Base-by-base conservation (phyloP, 30 jellyfish, hydroid and myxozoan genomes). In the Aurelia sp. region DNA sequence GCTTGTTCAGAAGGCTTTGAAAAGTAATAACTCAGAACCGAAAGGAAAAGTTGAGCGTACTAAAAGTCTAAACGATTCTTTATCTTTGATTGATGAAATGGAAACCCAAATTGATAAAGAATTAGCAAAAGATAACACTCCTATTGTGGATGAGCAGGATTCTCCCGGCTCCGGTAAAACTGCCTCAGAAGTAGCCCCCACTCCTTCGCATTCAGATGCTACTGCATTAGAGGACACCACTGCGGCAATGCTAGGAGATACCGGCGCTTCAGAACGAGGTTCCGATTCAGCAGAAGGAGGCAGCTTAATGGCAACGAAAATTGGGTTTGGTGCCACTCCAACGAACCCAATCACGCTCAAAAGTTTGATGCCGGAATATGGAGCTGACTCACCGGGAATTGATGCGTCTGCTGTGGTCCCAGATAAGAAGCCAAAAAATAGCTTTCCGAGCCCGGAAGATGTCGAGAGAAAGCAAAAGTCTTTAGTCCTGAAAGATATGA, bases 321-420 rank as follows among this genome's bases (percentile, higher is more conserved):
- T 3, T 10, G 58, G 57, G 13, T 62, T 76, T 20, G 20, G 50
- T 44, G 80, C 79, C 12, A 6, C 79, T 11, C 89, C 89, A 15
- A 78, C 89, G 13, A 74, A 78, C 6, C 72, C 55, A 3, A 72
- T 84, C 27, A 66, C 78, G 10, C 82, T 84, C 7, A 84, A 84
- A 44, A 84, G 93, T 66, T 55, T 84, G 59, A 66, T 84, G 82
- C 93, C 93, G 47, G 93, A 84, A 59, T 84, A 84, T 53, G 79
- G 82, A 35, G 33, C 85, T 1, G 93, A 84, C 15, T 37, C 84
- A 0, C 87, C 93, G 4, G 93, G 93, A 40, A 61, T 84, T 10
- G 61, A 62, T 23, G 83, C 70, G 3, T 18, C 83, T 1, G 57
- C n/a, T 33, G 67, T 68, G 17, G 31, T 22, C 31, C 63, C 55